Base-by-base conservation (phyloP, 1,140 invertebrate genomes). In the Polyergus mexicanus region DNA sequence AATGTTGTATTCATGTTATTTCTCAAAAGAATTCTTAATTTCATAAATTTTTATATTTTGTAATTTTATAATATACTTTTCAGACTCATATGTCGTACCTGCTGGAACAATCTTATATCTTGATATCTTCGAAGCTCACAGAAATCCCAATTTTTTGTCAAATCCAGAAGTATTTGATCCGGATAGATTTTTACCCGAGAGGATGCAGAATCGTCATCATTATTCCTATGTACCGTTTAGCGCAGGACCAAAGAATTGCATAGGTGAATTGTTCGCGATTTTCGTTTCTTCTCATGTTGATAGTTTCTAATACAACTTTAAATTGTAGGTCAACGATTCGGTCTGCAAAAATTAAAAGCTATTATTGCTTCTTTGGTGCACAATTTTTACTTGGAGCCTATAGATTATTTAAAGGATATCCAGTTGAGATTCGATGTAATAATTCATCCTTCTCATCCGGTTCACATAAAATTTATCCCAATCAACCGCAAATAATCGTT, bases 161-260 rank as follows among this genome's bases (percentile, higher is more conserved):
- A 96, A 98, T 90, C 98, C 98, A 0, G 94, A 97, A 11, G 95
- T 93, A 7, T 98, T 98, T 90, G 95, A 97, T 90, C 98, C 98
- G 0, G 97, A 98, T 32, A 95, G 98, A 89, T 98, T 98, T 94
- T 92, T 96, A 13, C 95, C 96, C 0, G 96, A 96, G 69, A 96
- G 96, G 44, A 69, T 90, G 1, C 63, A 87, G n/a, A 88, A 89
- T n/a, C 94, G 96, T 62, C 96, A 96, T 93, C 95, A 95, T 5
- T 97, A 95, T 89, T 93, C 95, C 10, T 97, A 96, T 92, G 93
- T 98, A 56, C 96, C 97, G 2, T 98, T 98, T 88, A 97, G 97
- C 69, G 97, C 97, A 60, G 97, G 97, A 2, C 95, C 96, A 0
- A 95, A 97, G 58, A 97, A 97, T 92, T 98, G 97, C 86, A 97